Conservation (phyloP, 2,113 vertebrate genomes). For the Bostrychus sinensis region DNA sequence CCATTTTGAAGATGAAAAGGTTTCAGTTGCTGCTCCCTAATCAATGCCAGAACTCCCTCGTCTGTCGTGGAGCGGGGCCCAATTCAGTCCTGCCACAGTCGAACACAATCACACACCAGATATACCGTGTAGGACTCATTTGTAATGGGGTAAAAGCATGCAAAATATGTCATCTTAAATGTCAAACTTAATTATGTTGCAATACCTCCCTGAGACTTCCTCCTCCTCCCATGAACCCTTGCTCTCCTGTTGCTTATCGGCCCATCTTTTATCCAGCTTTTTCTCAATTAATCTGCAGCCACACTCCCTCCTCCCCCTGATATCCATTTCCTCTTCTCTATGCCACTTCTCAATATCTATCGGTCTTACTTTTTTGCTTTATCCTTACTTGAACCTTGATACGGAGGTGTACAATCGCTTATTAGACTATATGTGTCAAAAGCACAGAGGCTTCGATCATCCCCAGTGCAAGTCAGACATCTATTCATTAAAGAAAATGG, state of each 20-base stretch:
- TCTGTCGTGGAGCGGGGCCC: constrained; percentile 43
- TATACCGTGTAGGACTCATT: constrained; percentile 57
- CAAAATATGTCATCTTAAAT: constrained; percentile 77
- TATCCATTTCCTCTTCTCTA: constrained; percentile 27
- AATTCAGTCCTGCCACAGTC: constrained; percentile 42
- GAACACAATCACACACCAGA: constrained; percentile 30
- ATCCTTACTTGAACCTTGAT: constrained; percentile 21
- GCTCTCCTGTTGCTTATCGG: constrained; percentile 16
- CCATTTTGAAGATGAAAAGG: constrained; percentile 62
- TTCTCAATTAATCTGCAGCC: constrained; percentile 50
- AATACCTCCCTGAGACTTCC: constrained; percentile 43
- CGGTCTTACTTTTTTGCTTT: constrained; percentile 10
- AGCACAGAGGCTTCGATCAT: constrained; percentile 12
- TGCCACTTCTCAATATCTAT: constrained; percentile 15
- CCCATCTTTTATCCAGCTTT: constrained; percentile 43
- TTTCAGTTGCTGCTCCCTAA: constrained; percentile 61
- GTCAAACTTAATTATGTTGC: constrained; percentile 69
- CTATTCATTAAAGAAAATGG: constrained; percentile 29
- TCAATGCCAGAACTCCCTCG: constrained; percentile 61
- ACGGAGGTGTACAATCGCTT: constrained; percentile 4
- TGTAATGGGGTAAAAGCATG: constrained; percentile 68
- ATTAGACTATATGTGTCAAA: constrained; percentile 4
- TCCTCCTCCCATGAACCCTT: constrained; percentile 9
- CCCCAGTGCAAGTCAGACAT: constrained; percentile 2
- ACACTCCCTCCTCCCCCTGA: constrained; percentile 4